Conservation (phyloP, 2,113 vertebrate genomes). For the Mionectes macconnelli region DNA sequence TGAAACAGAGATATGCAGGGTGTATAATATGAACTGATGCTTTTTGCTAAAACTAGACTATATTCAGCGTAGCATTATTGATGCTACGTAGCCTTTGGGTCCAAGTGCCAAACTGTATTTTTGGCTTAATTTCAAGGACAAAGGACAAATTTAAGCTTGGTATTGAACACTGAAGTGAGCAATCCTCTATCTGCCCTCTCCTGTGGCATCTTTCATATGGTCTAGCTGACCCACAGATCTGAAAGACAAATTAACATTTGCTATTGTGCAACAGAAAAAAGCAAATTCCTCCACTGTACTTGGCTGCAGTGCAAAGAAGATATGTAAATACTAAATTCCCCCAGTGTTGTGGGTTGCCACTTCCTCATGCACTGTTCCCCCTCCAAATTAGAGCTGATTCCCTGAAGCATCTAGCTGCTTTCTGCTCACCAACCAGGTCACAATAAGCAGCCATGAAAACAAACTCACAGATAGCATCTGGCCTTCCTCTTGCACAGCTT, state of each 20-base stretch:
- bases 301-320: background rate
- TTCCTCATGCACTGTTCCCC: background rate
- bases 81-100: background rate
- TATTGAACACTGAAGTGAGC: background rate
- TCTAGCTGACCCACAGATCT: background rate
- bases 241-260: background rate
- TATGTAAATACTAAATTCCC: background rate
- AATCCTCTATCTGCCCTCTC: background rate
- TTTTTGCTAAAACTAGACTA: slow-evolving; percentile 1
- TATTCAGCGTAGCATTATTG: background rate
- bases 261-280: background rate
- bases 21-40: background rate
- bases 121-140: slow-evolving; percentile 7
- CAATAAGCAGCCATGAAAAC: background rate
- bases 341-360: background rate
- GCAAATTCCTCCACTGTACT: background rate
- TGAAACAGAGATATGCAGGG: background rate
- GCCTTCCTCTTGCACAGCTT: background rate
- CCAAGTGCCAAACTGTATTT: background rate
- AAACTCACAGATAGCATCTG: background rate
- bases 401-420: background rate
- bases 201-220: background rate
- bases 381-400: background rate
- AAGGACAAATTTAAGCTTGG: background rate
- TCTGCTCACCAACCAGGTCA: background rate